These are phyloP conservation scores for Acanthornis magna DNA, from an alignment of 2,797 vertebrate genomes.

Conservation along the genomic window DNA sequence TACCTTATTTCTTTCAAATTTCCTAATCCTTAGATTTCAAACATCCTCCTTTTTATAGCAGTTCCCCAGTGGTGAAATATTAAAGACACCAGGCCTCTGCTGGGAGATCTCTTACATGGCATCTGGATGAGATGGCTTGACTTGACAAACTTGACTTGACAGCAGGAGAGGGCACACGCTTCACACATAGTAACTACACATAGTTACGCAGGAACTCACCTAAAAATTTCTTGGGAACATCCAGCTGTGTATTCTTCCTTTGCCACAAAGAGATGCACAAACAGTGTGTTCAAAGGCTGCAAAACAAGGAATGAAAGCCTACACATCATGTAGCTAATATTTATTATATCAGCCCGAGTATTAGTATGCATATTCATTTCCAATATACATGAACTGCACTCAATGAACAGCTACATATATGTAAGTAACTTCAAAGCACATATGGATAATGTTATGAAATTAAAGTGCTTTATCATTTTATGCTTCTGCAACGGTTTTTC, in stretches of 20 bases:
- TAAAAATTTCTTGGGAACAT: conserved; percentile 82
- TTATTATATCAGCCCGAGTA: not conserved
- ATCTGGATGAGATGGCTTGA: conserved; percentile 28
- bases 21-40: not conserved
- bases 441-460: not conserved
- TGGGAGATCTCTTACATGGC: conserved; percentile 41
- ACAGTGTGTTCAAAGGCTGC: conserved; percentile 90
- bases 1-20: not conserved
- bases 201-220: conserved; percentile 71
- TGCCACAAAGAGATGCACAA: conserved; percentile 89
- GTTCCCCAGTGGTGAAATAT: not conserved
- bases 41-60: not conserved
- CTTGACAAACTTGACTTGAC: not conserved
- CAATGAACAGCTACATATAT: not conserved
- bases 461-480: not conserved
- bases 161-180: not conserved
- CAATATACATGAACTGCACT: not conserved
- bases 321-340: not conserved
- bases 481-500: not conserved
- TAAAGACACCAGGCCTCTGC: conserved; percentile 34
- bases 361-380: not conserved
- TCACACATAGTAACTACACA: no score
- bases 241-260: conserved; percentile 68
- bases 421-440: not conserved
- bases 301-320: not conserved